phyloP scores from a whole-genome alignment of 2,113 vertebrate species.

The Spea bombifrons region DNA sequence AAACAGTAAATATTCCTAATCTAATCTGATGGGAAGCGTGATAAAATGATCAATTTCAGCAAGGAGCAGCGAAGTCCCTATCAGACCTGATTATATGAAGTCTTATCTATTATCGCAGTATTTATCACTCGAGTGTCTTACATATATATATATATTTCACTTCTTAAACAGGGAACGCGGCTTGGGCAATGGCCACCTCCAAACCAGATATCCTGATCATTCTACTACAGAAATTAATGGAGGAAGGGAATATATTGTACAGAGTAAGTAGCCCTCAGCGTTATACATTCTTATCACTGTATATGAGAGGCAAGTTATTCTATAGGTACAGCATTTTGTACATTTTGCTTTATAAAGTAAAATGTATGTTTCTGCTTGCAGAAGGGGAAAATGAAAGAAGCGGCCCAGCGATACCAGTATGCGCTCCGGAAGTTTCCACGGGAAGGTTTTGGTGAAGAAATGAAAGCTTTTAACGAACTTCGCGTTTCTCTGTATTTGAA shows the following conservation, averaged over 20 bases:
- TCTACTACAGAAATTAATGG: slow-evolving; percentile 97
- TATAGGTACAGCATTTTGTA: too few species aligned
- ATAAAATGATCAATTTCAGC: too few species aligned
- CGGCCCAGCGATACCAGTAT: slow-evolving; percentile 95
- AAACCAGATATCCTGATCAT: slow-evolving; percentile 98
- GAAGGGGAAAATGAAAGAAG: slow-evolving; percentile 99
- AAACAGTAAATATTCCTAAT: too few species aligned
- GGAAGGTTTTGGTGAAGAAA: slow-evolving; percentile 91
- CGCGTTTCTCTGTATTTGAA: slow-evolving; percentile 92
- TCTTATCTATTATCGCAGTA: too few species aligned
- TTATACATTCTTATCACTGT: too few species aligned
- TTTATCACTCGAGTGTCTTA: not conserved
- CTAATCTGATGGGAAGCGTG: too few species aligned
- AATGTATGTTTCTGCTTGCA: slow-evolving; percentile 56
- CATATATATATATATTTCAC: slow-evolving; percentile 1
- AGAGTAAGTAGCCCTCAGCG: slow-evolving; percentile 72
- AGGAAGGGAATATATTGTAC: slow-evolving; percentile 93
- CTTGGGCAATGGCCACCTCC: slow-evolving; percentile 98
- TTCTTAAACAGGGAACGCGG: slow-evolving; percentile 85
- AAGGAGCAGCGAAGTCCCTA: too few species aligned
- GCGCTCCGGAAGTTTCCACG: slow-evolving; percentile 94
- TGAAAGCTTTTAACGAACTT: slow-evolving; percentile 91
- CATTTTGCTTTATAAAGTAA: too few species aligned
- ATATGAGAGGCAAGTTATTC: too few species aligned
- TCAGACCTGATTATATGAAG: too few species aligned